Conservation (phyloP, 2,113 vertebrate genomes). For the Taurulus bubalis region DNA sequence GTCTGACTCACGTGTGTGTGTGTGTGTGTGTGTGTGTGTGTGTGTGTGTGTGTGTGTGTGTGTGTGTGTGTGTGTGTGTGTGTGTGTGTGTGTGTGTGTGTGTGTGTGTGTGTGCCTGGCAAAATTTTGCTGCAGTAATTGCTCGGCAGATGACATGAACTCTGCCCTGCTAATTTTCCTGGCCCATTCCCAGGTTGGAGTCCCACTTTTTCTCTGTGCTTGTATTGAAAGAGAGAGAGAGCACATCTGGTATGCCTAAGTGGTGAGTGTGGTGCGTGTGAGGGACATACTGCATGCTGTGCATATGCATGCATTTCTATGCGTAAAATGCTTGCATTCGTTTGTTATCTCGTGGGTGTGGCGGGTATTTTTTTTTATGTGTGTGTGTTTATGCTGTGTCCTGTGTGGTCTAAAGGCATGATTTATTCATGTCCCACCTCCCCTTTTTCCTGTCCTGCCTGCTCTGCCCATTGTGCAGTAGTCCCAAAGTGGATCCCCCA, state of each 20-base stretch:
- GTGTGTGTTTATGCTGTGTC: slow-evolving; percentile 46
- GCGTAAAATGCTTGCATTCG: slow-evolving; percentile 6
- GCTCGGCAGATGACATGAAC: slow-evolving; percentile 42
- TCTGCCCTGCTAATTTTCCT: slow-evolving; percentile 49
- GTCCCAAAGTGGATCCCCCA: slow-evolving; percentile 32
- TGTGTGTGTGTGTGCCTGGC: neutral
- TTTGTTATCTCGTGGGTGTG: slow-evolving; percentile 22
- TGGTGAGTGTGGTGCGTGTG: slow-evolving; percentile 31
- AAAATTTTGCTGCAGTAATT: slow-evolving; percentile 47
- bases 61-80: neutral
- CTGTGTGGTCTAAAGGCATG: slow-evolving; percentile 64
- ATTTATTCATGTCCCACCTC: slow-evolving; percentile 71
- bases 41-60: slow-evolving; percentile 15
- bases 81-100: neutral
- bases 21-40: slow-evolving; percentile 1
- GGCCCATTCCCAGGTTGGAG: slow-evolving; percentile 21
- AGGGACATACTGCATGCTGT: neutral
- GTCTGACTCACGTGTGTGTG: slow-evolving; percentile 55
- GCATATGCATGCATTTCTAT: neutral
- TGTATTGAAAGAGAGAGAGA: neutral
- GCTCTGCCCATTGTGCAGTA: slow-evolving; percentile 53
- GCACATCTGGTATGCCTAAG: neutral
- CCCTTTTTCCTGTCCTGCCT: slow-evolving; percentile 47
- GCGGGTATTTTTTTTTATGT: slow-evolving; percentile 30
- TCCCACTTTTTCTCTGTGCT: slow-evolving; percentile 33